These are phyloP conservation scores for Epinotia nisella DNA, from an alignment of 2,888 invertebrate species.

Conservation along the genomic window DNA sequence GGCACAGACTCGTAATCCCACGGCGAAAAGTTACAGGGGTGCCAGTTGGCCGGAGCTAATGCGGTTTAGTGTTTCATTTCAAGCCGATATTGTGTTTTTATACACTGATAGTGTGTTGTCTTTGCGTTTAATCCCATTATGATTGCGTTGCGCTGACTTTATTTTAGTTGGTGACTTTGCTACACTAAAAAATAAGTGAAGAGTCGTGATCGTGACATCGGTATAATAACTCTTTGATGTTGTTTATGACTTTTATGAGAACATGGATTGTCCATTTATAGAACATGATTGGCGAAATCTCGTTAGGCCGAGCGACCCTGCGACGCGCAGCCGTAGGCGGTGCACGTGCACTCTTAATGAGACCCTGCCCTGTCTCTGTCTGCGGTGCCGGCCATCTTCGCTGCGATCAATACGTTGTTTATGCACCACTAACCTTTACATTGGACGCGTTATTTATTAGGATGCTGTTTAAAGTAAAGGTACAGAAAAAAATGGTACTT, in stretches of 20 bases:
- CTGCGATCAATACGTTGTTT: conserved; percentile 67
- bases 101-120: conserved; percentile 68
- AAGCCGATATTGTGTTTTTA: conserved; percentile 79
- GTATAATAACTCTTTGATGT: conserved; percentile 25
- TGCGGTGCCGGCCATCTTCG: conserved; percentile 66
- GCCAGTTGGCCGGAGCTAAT: conserved; percentile 82
- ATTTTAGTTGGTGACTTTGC: not conserved
- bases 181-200: not conserved
- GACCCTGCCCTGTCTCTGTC: conserved; percentile 53
- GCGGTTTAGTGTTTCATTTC: conserved; percentile 82
- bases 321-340: conserved; percentile 64
- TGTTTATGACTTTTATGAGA: conserved; percentile 12
- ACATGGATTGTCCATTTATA: conserved; percentile 31
- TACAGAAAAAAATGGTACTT: not conserved
- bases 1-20: conserved; percentile 80
- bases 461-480: not conserved
- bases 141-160: conserved; percentile 46
- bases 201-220: conserved; percentile 14
- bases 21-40: conserved; percentile 79
- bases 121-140: conserved; percentile 67
- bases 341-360: conserved; percentile 79
- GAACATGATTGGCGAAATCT: conserved; percentile 40
- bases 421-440: conserved; percentile 47
- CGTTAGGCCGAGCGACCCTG: conserved; percentile 39
- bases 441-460: not conserved